Percentiles rank a stretch among this genome's conserved stretches.
Evolutionary conservation across 2,888 invertebrate genomes (phyloP).

Genomic region (Rotaria sp.): DNA sequence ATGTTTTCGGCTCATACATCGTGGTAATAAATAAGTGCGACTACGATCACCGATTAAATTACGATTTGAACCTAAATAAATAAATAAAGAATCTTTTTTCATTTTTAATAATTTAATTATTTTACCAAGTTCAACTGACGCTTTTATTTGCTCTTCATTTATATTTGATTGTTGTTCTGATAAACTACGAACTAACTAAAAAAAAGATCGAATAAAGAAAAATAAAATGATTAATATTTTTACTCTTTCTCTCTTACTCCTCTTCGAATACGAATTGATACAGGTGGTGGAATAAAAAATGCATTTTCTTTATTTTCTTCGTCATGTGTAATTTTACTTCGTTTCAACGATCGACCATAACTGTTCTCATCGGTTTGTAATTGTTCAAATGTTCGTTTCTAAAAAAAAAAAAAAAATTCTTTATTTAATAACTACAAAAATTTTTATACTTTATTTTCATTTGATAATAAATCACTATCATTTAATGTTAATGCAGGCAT

Average conservation of each 20-base stretch:
- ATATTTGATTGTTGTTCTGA: neutral
- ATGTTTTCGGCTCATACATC: constrained; percentile 33
- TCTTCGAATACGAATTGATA: neutral
- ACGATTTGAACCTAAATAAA: neutral
- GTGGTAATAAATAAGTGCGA: constrained; percentile 31
- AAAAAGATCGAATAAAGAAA: neutral
- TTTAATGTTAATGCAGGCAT: neutral
- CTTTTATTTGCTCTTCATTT: neutral
- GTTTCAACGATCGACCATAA: constrained; percentile 12
- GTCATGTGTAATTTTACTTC: constrained; percentile 22
- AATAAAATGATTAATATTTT: neutral
- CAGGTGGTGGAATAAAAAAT: constrained; percentile 3
- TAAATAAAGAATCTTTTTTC: neutral
- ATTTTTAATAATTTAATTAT: neutral
- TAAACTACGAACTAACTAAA: neutral
- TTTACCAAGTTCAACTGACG: constrained; percentile 3
- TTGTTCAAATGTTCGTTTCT: constrained; percentile 24
- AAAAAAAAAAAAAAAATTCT: neutral
- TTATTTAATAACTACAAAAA: neutral
- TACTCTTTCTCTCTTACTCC: neutral
- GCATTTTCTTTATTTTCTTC: neutral
- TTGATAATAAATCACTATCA: neutral
- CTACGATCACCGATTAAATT: constrained; percentile 37
- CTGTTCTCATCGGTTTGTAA: constrained; percentile 19
- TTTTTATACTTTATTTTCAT: neutral